Evolutionary conservation across 2,797 vertebrate species (phyloP), one percentile per base, ranked within the genome.

Genomic region (Acrocephalus scirpaceus): DNA sequence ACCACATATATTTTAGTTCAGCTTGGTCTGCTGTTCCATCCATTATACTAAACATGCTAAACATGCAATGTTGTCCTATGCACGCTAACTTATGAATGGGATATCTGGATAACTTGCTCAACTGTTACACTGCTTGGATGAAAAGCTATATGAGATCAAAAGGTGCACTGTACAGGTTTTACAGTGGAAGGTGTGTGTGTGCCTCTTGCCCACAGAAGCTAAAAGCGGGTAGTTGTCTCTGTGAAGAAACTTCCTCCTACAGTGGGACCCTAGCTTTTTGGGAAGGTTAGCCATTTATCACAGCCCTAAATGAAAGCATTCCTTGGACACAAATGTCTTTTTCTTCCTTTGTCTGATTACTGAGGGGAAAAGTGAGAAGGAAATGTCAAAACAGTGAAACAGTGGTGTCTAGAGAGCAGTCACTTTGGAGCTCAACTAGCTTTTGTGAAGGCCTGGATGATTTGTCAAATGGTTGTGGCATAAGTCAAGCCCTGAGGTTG

Each of bases 401-500:
- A 97, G 98, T 98, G 97, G 96, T 98, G 98, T 97, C 98, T 97
- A 97, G 98, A 98, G 97, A 98, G 91, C 97, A 98, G 98, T 98
- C 98, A 99, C 96, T 98, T 98, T 98, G 98, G 97, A 98, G 98
- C 98, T 98, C 98, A 98, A 98, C 97, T 94, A 95, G 97, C 98
- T 98, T 99, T 99, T 99, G 98, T 99, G 98, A 98, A 97, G 98
- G 96, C 87, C 90, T 94, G 98, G 98, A 98, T 97, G 98, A 99
- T 99, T 99, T 99, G 99, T 99, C 99, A 99, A 99, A 98, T 98
- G 98, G 98, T 84, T 97, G 99, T 99, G 99, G 99, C 99, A 99
- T 98, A 99, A 99, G 99, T 99, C 99, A 99, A 99, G 99, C 98
- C 98, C 98, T 96, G 98, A 98, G 99, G 99, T 99, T 99, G 98